Evolutionary conservation across 2,888 invertebrate species (phyloP), one percentile per base, ranked within the genome.

Genomic region (Cinara cedri): DNA sequence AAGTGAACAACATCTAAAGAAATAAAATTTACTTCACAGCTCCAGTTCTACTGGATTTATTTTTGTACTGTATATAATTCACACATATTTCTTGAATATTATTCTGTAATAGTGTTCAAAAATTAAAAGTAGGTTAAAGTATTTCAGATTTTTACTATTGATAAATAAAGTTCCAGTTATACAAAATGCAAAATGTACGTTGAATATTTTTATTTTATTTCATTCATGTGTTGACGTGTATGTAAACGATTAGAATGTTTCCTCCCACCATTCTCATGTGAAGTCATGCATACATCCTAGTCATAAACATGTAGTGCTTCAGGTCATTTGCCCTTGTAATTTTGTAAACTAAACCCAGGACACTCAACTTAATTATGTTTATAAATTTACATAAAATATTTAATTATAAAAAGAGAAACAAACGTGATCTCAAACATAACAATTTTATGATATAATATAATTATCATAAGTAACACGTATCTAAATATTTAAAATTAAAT

Each of bases 211-310:
- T 51, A 70, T 60, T 78, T 70, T 42, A 60, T 14, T 78, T 62
- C 68, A 51, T 78, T 70, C 51, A 51, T 66, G 34, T 60, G 49
- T 78, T 70, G 42, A 51, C 55, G 34, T 60, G 49, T 70, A 16
- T 78, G n/a, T 70, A 78, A 78, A 78, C 60, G 49, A 78, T 68
- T 70, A 78, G 21, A 49, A 60, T 70, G 60, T 60, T 70, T 57
- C 70, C 60, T 78, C 60, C 70, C 51, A 78, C 57, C 60, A 4
- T 70, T 60, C 51, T 42, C 66, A 44, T 78, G 78, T 78, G 78
- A 49, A 78, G n/a, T 34, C 78, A 78, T 60, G 78, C 78, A 70
- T 78, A 78, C 78, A 78, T 78, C 78, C 76, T 76, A 76, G 66
- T 21, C 51, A 21, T 78, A 49, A 42, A 68, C 51, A 51, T 70